Conservation (phyloP, 2,888 invertebrate species). For the Cylloceria caligata region DNA sequence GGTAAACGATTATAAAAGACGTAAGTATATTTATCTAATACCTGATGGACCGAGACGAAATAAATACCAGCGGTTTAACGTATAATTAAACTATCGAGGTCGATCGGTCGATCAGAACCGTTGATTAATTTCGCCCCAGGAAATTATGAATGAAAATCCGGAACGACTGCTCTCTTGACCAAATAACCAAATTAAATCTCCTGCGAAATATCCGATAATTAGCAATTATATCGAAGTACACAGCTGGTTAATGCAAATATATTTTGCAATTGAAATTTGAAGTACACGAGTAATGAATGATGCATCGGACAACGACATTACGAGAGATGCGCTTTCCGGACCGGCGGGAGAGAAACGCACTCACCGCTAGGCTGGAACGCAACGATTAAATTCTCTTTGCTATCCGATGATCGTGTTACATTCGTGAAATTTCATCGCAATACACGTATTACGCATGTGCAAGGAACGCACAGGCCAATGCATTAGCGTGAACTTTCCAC, state of each 20-base stretch:
- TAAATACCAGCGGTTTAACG: too few relatives aligned
- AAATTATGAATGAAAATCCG: constrained; percentile 16
- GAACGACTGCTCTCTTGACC: background rate
- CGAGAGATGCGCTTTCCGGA: too few relatives aligned
- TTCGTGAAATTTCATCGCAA: background rate
- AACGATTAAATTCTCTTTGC: too few relatives aligned
- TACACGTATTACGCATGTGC: constrained; percentile 1
- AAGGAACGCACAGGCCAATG: background rate
- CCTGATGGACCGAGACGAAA: too few relatives aligned
- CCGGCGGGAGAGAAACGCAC: too few relatives aligned
- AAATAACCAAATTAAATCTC: background rate
- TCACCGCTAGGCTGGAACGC: too few relatives aligned
- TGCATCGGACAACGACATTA: background rate
- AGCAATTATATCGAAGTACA: constrained; percentile 11
- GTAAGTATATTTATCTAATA: too few relatives aligned
- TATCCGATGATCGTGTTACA: background rate
- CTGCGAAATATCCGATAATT: constrained; percentile 42
- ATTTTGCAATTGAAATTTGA: constrained; percentile 11
- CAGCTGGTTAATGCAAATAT: background rate
- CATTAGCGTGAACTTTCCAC: background rate
- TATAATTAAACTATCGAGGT: too few relatives aligned
- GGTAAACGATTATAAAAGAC: too few relatives aligned
- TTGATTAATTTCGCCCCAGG: constrained; percentile 1
- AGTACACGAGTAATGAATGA: background rate
- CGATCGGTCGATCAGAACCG: background rate